Evolutionary conservation across 2,113 vertebrate species (phyloP), one percentile per base, ranked within the genome.

Genomic region (Rhabdomys dilectus): DNA sequence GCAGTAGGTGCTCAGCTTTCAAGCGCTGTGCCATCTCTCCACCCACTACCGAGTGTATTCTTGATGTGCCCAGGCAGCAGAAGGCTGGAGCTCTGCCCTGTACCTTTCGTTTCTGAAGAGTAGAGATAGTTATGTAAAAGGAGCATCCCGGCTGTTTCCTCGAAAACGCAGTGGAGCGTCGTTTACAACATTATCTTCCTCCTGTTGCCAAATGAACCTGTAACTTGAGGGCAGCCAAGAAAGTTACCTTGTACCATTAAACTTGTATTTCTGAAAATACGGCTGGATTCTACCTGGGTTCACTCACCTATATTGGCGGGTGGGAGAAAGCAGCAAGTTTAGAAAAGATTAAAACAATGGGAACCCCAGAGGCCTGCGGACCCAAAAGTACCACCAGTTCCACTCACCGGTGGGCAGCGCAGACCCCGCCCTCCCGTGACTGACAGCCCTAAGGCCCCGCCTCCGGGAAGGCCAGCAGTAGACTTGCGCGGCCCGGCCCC

Each of bases 401-500:
- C 45, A 5, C 72, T 82, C 73, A 64, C 26, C 2, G 9, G 42
- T 73, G 82, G 0, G 36, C n/a, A 0, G 5, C 12, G 42, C 31
- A 16, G 34, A 9, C 34, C 56, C 75, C 48, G 64, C 81, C 73
- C 31, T 31, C 60, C 29, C 12, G 4, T 68, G 80, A 93, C 39
- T 75, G 96, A 53, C 91, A 45, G 56, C 51, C n/a, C 56, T 10
- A 2, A 29, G 2, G 13, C 24, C 66, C n/a, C 45, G 0, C 45
- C 93, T 10, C 73, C 4, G n/a, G 8, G 8, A 21, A 51, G 51
- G 72, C 1, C 4, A 7, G 75, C 53, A 0, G 16, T 12, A 1
- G 5, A 36, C 70, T 60, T 1, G 31, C 31, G 7, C 36, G 5
- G 6, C 64, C 16, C 0, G 3, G 11, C 17, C 26, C 1, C 4